Conservation (phyloP, 2,797 vertebrate species). For the Pipistrellus pygmaeus region DNA sequence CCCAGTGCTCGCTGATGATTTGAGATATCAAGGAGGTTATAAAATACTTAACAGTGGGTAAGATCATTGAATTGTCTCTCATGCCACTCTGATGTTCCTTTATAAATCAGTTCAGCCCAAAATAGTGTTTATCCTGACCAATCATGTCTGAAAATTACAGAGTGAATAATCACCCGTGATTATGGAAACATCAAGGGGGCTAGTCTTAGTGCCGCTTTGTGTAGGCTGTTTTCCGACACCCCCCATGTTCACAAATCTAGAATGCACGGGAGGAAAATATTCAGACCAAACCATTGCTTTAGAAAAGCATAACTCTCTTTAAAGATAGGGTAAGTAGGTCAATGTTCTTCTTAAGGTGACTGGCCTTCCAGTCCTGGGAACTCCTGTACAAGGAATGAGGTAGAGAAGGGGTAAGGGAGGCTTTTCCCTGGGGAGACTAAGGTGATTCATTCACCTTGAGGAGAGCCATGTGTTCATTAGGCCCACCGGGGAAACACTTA, state of each 20-base stretch:
- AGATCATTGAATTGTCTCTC: slow-evolving; percentile 30
- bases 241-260: not conserved
- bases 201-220: not conserved
- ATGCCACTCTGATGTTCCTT: slow-evolving; percentile 32
- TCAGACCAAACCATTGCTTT: slow-evolving; percentile 28
- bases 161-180: slow-evolving; percentile 60
- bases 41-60: slow-evolving; percentile 62
- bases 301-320: slow-evolving; percentile 1
- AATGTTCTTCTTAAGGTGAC: not conserved
- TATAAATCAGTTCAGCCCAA: slow-evolving; percentile 60
- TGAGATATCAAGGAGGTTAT: slow-evolving; percentile 43
- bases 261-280: slow-evolving; percentile 50
- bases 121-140: slow-evolving; percentile 68
- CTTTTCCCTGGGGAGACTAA: not conserved
- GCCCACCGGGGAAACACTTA: not conserved
- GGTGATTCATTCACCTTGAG: slow-evolving; percentile 39
- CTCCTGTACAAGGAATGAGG: not conserved
- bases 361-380: not conserved
- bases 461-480: not conserved
- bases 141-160: slow-evolving; percentile 68
- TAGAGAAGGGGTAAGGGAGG: not conserved
- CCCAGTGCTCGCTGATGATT: slow-evolving; percentile 51
- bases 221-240: not conserved
- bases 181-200: slow-evolving; percentile 9
- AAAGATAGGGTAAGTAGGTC: slow-evolving; percentile 20